Evolutionary conservation across 2,888 invertebrate genomes (phyloP).

Genomic region (Cantharis flavilabris): DNA sequence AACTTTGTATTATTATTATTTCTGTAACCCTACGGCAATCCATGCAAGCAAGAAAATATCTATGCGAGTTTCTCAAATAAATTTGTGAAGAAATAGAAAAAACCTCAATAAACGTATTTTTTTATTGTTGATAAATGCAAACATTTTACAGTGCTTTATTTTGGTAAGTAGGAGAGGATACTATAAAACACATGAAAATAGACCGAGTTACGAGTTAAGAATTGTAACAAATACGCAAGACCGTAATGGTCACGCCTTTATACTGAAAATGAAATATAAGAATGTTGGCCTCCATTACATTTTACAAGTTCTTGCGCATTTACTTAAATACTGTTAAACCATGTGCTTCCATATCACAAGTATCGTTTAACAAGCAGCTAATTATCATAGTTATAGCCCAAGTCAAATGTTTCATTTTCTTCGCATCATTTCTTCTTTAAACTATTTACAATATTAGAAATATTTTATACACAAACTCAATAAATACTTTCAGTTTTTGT

Average conservation of each 20-base stretch:
- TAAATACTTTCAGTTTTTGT: constrained; percentile 33
- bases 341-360: constrained; percentile 40
- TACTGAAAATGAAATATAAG: not conserved
- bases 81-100: not conserved
- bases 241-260: constrained; percentile 30
- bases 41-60: too few relatives aligned
- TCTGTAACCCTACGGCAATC: too few relatives aligned
- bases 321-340: constrained; percentile 38
- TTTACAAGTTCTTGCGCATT: constrained; percentile 1
- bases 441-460: constrained; percentile 30
- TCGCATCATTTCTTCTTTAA: not conserved
- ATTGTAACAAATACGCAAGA: constrained; percentile 35
- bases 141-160: constrained; percentile 42
- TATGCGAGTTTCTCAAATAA: too few relatives aligned
- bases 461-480: constrained; percentile 35
- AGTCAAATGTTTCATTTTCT: constrained; percentile 32
- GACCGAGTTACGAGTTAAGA: constrained; percentile 33
- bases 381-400: constrained; percentile 32
- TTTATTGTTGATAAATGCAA: constrained; percentile 40
- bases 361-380: constrained; percentile 37
- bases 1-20: too few relatives aligned
- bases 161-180: constrained; percentile 38
- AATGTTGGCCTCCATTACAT: not conserved
- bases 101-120: constrained; percentile 40
- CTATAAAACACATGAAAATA: constrained; percentile 40